Base-by-base conservation (phyloP, 2,113 vertebrate species). In the Zapornia atra region DNA sequence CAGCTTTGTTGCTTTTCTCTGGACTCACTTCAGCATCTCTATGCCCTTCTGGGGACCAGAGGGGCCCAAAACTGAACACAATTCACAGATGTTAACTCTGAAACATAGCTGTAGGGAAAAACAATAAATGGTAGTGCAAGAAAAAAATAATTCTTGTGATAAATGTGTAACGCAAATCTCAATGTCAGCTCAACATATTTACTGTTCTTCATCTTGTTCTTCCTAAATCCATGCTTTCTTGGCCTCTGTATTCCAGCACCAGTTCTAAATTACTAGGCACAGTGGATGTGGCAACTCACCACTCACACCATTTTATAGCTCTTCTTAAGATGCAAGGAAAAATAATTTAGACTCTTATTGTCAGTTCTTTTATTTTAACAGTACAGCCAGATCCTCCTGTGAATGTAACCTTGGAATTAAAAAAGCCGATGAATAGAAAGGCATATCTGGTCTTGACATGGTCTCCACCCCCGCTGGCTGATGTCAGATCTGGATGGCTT, bases 401-500 rank as follows among this genome's bases (percentile, higher is more conserved):
- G 92, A 98, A 98, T n/a, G 76, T 99, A 80, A 98, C 95, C 44
- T 86, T 98, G 75, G 96, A 98, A 93, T 51, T 98, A 77, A 98
- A 65, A 97, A 98, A 94, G 53, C 82, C 90, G 29, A 92, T 81
- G 95, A 96, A 97, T 17, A 95, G 88, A 82, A 98, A 97, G 92
- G 97, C 98, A 0, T 99, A 98, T 91, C 96, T 99, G 61, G 89
- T 96, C 22, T 66, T 98, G 96, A 98, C 98, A 15, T 99, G 99
- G 99, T 96, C 97, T 86, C 98, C 99, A 46, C 99, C 99, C 3
- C 96, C 64, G 0, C 97, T 98, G 51, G 98, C 98, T 46, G 99
- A 99, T 91, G 97, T 98, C 20, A 98, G 98, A 73, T 99, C 98
- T 5, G 99, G 99, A 31, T 99, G 99, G 99, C 98, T 99, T 93